Conservation (phyloP, 2,797 vertebrate genomes). For the Ctenopoma multispine region DNA sequence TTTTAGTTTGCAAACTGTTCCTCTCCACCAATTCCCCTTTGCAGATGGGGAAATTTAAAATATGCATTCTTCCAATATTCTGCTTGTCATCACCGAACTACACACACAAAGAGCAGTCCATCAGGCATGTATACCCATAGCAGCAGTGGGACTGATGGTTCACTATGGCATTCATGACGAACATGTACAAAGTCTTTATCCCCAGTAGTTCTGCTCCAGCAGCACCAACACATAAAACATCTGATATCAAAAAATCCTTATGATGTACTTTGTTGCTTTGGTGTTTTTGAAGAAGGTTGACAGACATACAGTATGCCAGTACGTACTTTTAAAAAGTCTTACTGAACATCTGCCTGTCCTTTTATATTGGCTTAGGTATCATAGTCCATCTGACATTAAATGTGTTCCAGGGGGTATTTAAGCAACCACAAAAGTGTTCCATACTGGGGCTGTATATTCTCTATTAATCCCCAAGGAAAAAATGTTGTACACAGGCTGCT, state of each 20-base stretch:
- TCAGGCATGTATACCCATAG: slow-evolving; percentile 29
- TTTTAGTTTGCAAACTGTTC: slow-evolving; percentile 32
- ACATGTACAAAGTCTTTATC: slow-evolving; percentile 14
- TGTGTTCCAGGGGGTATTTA: slow-evolving; percentile 12
- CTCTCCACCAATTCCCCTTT: slow-evolving; percentile 28
- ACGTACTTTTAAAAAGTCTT: slow-evolving; percentile 6
- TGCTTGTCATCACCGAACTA: slow-evolving; percentile 27
- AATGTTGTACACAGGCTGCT: no score
- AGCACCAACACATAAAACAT: slow-evolving; percentile 6
- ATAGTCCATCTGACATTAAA: slow-evolving; percentile 1
- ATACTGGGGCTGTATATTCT: no score
- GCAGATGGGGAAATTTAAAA: slow-evolving; percentile 34
- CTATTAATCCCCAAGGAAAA: no score
- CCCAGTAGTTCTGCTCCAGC: slow-evolving; percentile 1
- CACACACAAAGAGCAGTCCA: slow-evolving; percentile 15
- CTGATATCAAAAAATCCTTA: not conserved
- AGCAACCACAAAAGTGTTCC: not conserved
- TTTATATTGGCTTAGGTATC: not conserved
- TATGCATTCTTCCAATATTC: slow-evolving; percentile 36
- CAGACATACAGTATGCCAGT: not conserved
- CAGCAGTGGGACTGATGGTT: slow-evolving; percentile 32
- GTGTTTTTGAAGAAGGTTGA: slow-evolving; percentile 18
- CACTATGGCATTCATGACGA: slow-evolving; percentile 28
- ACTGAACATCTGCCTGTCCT: slow-evolving; percentile 15
- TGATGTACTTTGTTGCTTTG: slow-evolving; percentile 8